Conservation (phyloP, 2,797 vertebrate genomes). For the Hylomyscus alleni region DNA sequence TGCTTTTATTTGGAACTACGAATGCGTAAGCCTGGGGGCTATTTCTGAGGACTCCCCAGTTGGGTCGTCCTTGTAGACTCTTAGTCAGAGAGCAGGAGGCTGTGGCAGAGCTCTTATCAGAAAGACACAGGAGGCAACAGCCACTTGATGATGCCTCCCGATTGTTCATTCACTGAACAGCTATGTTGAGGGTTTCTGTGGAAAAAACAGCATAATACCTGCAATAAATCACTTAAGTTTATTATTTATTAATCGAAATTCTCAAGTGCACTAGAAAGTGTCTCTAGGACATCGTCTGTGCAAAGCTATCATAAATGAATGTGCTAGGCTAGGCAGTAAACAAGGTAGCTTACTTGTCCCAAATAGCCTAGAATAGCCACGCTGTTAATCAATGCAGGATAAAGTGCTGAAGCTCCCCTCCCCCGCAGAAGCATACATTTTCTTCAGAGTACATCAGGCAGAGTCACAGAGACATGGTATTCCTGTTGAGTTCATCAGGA, state of each 20-base stretch:
- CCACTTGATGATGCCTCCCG: constrained; percentile 39
- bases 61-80: constrained; percentile 37
- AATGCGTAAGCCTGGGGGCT: not conserved
- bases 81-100: constrained; percentile 44
- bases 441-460: not conserved
- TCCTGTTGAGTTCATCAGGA: constrained; percentile 18
- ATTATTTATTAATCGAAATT: constrained; percentile 82
- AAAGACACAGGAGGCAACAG: constrained; percentile 48
- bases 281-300: constrained; percentile 70
- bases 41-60: constrained; percentile 60
- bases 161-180: constrained; percentile 70
- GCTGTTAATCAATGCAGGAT: constrained; percentile 23
- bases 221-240: constrained; percentile 78
- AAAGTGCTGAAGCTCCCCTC: not conserved
- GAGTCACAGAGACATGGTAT: not conserved
- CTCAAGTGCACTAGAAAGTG: constrained; percentile 75
- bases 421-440: not conserved
- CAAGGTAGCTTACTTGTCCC: not conserved
- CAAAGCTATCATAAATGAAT: constrained; percentile 65
- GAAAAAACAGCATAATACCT: constrained; percentile 59
- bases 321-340: not conserved
- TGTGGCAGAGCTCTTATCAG: constrained; percentile 62
- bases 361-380: not conserved
- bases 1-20: constrained; percentile 14
- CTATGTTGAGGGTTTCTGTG: constrained; percentile 73